Evolutionary conservation across 1,140 invertebrate genomes (phyloP), one percentile per base, ranked within the genome.

Genomic region (Amphibalanus amphitrite): DNA sequence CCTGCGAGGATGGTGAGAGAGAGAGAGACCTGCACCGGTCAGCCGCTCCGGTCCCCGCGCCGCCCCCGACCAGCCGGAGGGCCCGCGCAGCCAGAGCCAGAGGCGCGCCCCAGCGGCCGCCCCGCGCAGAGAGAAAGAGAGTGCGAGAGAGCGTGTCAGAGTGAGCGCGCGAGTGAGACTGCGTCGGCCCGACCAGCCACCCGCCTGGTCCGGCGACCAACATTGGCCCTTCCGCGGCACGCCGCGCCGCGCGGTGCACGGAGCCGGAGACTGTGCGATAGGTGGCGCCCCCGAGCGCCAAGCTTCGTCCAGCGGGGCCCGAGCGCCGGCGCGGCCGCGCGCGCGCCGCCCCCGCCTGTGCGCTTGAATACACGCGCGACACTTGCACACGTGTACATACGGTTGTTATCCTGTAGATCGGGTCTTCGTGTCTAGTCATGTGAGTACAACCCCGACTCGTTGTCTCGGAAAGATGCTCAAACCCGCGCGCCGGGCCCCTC

Each of bases 361-460:
- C 10, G 47, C 47, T 20, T 59, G 47, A 20, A 59, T 20, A 59
- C 20, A 59, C 47, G 47, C 47, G 47, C 47, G 13, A 59, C 6
- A 59, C 47, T 59, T 13, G 47, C 47, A 23, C 47, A 23, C 47
- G 47, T 59, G 47, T 59, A 59, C 10, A 59, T 59, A 59, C 47
- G 47, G 47, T 59, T 59, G 47, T 59, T 59, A 59, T 59, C 47
- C 47, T 59, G 47, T 59, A 59, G 47, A 59, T 59, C 33, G 47
- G 47, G 47, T 59, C 47, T 59, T 59, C 47, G 47, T 59, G 47
- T 59, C 47, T 59, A 59, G 47, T 59, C 47, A 59, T 59, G 47
- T 59, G 47, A 59, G 47, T 59, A 59, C 47, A 59, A 59, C 47
- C 47, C 47, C 13, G 47, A 3, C 20, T 23, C 20, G 47, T 59